Evolutionary conservation across 2,113 vertebrate species (phyloP).

Genomic region (Lota lota): DNA sequence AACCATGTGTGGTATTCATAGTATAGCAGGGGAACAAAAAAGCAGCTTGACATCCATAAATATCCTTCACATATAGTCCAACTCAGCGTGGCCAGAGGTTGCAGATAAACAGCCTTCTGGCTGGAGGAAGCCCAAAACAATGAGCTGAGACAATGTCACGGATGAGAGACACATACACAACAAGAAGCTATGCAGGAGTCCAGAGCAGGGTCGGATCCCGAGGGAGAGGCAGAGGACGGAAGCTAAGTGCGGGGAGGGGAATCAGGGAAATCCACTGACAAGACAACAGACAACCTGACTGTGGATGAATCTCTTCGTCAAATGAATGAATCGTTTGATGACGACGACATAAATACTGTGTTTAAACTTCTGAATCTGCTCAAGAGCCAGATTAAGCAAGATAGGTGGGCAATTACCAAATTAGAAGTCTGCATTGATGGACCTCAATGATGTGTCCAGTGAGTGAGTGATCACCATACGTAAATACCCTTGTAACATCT

Average conservation of each 20-base stretch:
- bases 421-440: too few species aligned
- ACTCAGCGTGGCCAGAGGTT: constrained; percentile 24
- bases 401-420: too few species aligned
- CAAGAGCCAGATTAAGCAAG: too few species aligned
- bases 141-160: constrained; percentile 49
- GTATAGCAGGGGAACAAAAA: constrained; percentile 49
- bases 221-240: not conserved
- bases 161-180: constrained; percentile 33
- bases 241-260: not conserved
- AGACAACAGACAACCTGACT: not conserved
- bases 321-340: too few species aligned
- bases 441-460: too few species aligned
- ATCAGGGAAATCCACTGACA: constrained; percentile 1
- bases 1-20: constrained; percentile 49
- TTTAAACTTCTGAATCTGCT: too few species aligned
- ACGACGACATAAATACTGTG: too few species aligned
- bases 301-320: too few species aligned
- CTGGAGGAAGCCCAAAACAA: constrained; percentile 41
- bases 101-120: constrained; percentile 34
- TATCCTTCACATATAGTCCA: constrained; percentile 37
- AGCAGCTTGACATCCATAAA: constrained; percentile 55
- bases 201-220: constrained; percentile 3
- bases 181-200: constrained; percentile 29
- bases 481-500: too few species aligned
- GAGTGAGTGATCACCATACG: too few species aligned